A percentile compares a stretch with the other conserved stretches of the same genome.
These are phyloP conservation scores for Emesis furor DNA, from an alignment of 2,888 invertebrate species.

Conservation along the genomic window DNA sequence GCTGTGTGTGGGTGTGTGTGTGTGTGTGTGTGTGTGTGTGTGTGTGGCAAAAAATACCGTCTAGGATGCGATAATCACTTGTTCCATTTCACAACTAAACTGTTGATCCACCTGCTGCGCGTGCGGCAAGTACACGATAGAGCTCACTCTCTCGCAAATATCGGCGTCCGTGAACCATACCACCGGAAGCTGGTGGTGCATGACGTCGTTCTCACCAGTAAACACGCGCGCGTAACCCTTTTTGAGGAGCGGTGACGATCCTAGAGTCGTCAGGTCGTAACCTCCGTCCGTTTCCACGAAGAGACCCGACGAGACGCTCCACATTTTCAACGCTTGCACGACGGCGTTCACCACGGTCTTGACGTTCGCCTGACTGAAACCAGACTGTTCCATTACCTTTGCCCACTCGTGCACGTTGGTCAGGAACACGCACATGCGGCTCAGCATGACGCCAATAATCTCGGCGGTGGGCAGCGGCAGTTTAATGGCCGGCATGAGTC, in stretches of 20 bases:
- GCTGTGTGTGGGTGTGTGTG: no score
- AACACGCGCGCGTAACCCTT: constrained; percentile 14
- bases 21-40: no score
- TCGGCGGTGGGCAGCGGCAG: constrained; percentile 24
- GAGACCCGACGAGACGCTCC: constrained; percentile 24
- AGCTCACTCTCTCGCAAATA: constrained; percentile 2
- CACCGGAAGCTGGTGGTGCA: background rate
- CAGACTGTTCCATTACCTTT: constrained; percentile 14
- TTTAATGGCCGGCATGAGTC: constrained; percentile 27
- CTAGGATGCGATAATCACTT: background rate
- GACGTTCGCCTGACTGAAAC: constrained; percentile 25
- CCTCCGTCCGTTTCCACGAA: constrained; percentile 24
- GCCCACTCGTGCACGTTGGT: constrained; percentile 4
- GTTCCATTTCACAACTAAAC: constrained; percentile 11
- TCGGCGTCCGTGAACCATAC: constrained; percentile 8
- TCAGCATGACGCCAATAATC: constrained; percentile 18
- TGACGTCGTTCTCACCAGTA: background rate
- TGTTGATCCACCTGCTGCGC: background rate
- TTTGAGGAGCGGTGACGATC: background rate
- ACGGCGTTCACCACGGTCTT: constrained; percentile 20
- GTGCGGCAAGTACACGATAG: constrained; percentile 3
- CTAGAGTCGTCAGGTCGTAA: constrained; percentile 5
- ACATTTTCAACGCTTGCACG: constrained; percentile 22
- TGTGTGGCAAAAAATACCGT: background rate
- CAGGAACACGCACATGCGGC: constrained; percentile 24